Evolutionary conservation across 1,140 invertebrate genomes (phyloP).

Genomic region (Drosophila parabipectinata): DNA sequence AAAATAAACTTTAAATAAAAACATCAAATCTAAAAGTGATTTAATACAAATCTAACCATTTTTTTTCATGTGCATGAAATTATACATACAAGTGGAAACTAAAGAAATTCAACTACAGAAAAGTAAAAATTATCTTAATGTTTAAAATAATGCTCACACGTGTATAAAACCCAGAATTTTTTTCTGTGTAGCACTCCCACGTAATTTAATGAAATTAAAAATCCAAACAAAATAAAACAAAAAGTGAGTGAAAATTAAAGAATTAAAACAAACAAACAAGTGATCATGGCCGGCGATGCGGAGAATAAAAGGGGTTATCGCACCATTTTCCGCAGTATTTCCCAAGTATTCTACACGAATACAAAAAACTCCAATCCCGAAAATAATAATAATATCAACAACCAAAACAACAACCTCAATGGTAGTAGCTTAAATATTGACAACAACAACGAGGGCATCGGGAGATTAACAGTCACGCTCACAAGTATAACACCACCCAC

Average conservation of each 20-base stretch:
- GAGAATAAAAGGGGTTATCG: conserved; percentile 69
- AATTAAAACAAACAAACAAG: conserved; percentile 2
- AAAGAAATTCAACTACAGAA: no score
- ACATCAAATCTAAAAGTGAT: background rate
- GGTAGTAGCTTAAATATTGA: conserved; percentile 21
- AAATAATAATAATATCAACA: conserved; percentile 11
- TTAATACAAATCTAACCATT: background rate
- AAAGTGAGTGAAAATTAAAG: conserved; percentile 11
- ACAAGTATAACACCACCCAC: conserved; percentile 27
- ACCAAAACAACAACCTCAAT: conserved; percentile 9
- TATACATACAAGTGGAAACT: background rate
- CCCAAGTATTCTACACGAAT: conserved; percentile 68
- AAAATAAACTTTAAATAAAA: background rate
- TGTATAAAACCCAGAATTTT: background rate
- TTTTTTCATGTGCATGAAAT: background rate
- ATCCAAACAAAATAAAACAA: background rate
- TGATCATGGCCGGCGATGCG: conserved; percentile 62
- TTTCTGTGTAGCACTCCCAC: conserved; percentile 23
- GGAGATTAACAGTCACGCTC: conserved; percentile 22
- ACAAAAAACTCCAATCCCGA: conserved; percentile 31
- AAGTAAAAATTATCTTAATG: no score
- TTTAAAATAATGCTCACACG: no score
- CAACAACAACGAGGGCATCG: conserved; percentile 14
- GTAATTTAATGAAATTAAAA: background rate
- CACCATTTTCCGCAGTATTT: conserved; percentile 74